Conservation (phyloP, 53 echinoderm and acorn worm genomes). For the Patiria pectinifera region DNA sequence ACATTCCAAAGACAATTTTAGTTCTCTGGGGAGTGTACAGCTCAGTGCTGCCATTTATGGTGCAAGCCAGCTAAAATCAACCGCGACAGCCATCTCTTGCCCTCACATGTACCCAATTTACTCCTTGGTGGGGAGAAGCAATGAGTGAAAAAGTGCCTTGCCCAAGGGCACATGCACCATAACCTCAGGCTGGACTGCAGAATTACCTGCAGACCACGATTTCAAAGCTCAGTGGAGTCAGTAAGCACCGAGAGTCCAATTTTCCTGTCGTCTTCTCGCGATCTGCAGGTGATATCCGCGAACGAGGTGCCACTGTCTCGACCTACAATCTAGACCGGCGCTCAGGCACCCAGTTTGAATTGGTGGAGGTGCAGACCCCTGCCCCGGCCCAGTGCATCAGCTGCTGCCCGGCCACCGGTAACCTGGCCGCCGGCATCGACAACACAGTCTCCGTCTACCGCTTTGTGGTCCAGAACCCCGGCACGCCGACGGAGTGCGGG, state of each 20-base stretch:
- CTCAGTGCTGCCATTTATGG: too few relatives aligned
- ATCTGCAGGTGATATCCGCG: constrained; percentile 25
- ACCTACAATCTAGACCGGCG: constrained; percentile 18
- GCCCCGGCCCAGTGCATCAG: constrained; percentile 52
- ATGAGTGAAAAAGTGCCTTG: too few relatives aligned
- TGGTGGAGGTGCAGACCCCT: constrained; percentile 47
- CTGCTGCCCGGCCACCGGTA: constrained; percentile 60
- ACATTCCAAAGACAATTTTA: too few relatives aligned
- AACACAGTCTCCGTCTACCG: constrained; percentile 47
- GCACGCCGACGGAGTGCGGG: background rate
- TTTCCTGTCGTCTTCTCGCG: background rate
- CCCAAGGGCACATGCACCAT: too few relatives aligned
- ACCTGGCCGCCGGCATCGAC: constrained; percentile 48
- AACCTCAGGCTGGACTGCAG: too few relatives aligned
- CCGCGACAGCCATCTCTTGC: too few relatives aligned
- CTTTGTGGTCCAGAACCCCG: constrained; percentile 23
- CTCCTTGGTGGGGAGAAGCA: too few relatives aligned
- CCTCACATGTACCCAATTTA: too few relatives aligned
- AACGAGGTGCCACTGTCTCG: constrained; percentile 28
- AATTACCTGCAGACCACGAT: too few relatives aligned
- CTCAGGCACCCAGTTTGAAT: constrained; percentile 40
- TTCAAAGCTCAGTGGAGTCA: too few relatives aligned
- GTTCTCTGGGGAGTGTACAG: too few relatives aligned
- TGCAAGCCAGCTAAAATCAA: too few relatives aligned
- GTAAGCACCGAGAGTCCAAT: background rate